These are phyloP conservation scores for Cyrtonyx montezumae DNA, from an alignment of 2,113 vertebrate species.

Conservation along the genomic window DNA sequence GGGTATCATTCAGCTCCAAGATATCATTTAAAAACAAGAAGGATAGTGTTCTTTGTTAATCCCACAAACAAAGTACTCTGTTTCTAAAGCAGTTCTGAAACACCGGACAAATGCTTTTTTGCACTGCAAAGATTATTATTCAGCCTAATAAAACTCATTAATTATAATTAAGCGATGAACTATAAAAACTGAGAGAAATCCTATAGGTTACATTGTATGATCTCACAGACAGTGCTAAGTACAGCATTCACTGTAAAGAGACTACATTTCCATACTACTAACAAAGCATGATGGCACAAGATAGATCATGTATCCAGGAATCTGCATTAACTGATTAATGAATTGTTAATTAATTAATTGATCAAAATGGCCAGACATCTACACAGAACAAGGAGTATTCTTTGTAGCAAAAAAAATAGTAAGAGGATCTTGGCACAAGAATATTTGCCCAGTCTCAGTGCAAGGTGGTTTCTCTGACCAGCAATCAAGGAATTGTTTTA, in stretches of 20 bases:
- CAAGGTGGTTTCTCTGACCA: neutral
- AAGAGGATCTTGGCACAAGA: neutral
- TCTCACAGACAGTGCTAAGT: neutral
- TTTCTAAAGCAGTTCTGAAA: neutral
- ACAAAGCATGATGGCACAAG: neutral
- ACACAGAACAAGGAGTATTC: neutral
- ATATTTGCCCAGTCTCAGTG: neutral
- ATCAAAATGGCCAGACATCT: neutral
- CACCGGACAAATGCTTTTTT: neutral
- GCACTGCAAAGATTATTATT: neutral
- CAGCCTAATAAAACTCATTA: neutral
- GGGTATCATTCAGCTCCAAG: constrained; percentile 13
- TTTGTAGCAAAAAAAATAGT: neutral
- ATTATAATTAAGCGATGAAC: neutral
- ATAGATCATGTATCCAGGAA: neutral
- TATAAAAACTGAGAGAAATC: neutral
- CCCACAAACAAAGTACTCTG: constrained; percentile 22
- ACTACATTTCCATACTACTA: neutral
- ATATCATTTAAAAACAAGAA: constrained; percentile 23
- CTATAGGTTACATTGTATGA: neutral
- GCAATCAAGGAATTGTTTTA: neutral
- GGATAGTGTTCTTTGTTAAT: constrained; percentile 16
- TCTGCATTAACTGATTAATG: neutral
- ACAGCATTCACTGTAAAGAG: neutral
- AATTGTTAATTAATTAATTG: no score